Base-by-base conservation (phyloP, 2,113 vertebrate species). In the Panthera uncia region DNA sequence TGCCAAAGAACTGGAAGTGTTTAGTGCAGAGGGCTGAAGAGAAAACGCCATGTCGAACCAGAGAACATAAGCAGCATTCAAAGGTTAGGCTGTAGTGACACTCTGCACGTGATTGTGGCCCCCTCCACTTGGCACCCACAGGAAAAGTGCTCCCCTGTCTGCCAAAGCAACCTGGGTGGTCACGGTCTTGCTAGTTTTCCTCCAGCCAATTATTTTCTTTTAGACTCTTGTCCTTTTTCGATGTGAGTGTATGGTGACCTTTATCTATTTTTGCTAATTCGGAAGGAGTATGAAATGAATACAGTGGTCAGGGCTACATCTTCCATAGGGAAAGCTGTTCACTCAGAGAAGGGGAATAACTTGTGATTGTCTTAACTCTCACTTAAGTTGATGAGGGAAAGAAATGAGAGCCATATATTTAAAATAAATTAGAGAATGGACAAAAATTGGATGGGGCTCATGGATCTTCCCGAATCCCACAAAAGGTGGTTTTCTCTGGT, bases 1-100 rank as follows among this genome's bases (percentile, higher is more conserved):
- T 96, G 98, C 97, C 98, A 98, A 94, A 96, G 95, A 97, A 91
- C 95, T 98, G 97, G 97, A 96, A 97, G 45, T 96, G 96, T 97
- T 98, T 98, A 98, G 97, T 48, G 94, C 73, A 81, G 73, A 97
- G 89, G 76, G 95, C 76, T 96, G 82, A 92, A 73, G 66, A 45
- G 89, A 93, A 74, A 93, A 57, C 2, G 1, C 61, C 21, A 38
- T 33, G 85, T 38, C 23, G 84, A 89, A 61, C 36, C 5, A n/a
- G 84, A 52, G 65, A 31, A 91, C 89, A 0, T 76, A 80, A 83
- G 92, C 95, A 73, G 61, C 55, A 7, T 25, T 63, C 89, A 93
- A 87, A 95, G 97, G 86, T 93, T 82, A 68, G 94, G 71, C 79
- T 33, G 15, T 3, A 21, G 79, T 25, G 82, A 91, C 92, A 93